Evolutionary conservation across 2,113 vertebrate genomes (phyloP), one percentile per base, ranked within the genome.

Genomic region (Lynx canadensis): DNA sequence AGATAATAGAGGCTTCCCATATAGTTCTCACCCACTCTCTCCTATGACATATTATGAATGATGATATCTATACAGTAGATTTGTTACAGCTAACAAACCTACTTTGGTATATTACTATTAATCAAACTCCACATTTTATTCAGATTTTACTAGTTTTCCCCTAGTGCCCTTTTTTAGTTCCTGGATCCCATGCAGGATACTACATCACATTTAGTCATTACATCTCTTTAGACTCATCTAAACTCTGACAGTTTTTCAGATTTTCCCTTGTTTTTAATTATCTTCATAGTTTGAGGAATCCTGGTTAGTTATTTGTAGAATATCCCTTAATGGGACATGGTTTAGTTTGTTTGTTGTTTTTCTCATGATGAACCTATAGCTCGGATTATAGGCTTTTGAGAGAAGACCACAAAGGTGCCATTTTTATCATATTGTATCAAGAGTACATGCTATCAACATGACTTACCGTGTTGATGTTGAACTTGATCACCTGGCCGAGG

Each of bases 201-300:
- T 50, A 8, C 16, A 60, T n/a, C 48, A 79, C 33, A 66, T 45
- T 89, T 78, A 14, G 33, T 89, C 38, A 27, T 69, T 84, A 15
- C 71, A 19, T 92, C 15, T 89, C 36, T 23, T 83, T 69, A 71
- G 60, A 33, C 57, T 82, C 23, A 55, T 48, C 71, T 71, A 41
- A 36, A 81, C 41, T 65, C 0, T 80, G 48, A 76, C 27, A 25
- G 57, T 48, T 97, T 92, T 90, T 71, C 48, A 82, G 31, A 57
- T 84, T 85, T 96, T 25, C 71, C 12, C n/a, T 95, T 97, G 36
- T 45, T 81, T 96, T 94, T 92, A 5, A 57, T 95, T 29, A 91
- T 80, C 55, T 69, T 93, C 31, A 87, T 60, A 92, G 9, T 93
- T 65, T 52, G 76, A 88, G 81, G 57, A 91, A 78, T 71, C 89